Base-by-base conservation (phyloP, 2,797 vertebrate species). In the Sebastes oblongus region DNA sequence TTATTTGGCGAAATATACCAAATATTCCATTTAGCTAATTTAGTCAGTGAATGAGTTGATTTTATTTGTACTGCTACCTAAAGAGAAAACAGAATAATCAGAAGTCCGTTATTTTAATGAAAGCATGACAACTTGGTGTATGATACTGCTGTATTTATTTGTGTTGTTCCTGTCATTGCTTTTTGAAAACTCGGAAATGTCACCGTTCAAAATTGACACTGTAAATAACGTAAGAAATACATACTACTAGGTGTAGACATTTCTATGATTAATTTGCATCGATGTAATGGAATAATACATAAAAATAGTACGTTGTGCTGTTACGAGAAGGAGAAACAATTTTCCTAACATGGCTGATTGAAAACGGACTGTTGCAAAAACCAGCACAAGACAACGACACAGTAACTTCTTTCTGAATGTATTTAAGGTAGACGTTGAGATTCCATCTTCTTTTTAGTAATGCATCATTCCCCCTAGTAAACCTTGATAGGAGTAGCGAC, bases 301-400 rank as follows among this genome's bases (percentile, higher is more conserved):
- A 84, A 91, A 90, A 93, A 91, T 82, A 92, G 91, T 89, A 91
- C 88, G 87, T 95, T 95, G 96, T 96, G 96, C 96, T 96, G 95
- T 95, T 94, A 92, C 82, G 92, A 95, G 92, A 91, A 81, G 93
- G 93, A 96, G 93, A 94, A 92, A 94, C 90, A 93, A 93, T 91
- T 95, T 95, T 95, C 95, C 93, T 95, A 95, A 96, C 96, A 96
- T 96, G 96, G 96, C 96, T 96, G 96, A 96, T 95, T 95, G 95
- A 96, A 96, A 96, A 96, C 95, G 93, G 96, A 96, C 96, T 96
- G 96, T 96, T 96, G 95, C 95, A 95, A 95, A 96, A 96, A 96
- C 95, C 96, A 96, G 96, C 96, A 96, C 96, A 96, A 96, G 95
- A 95, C 93, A 91, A 95, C 86, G 92, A 95, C 90, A 95, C 94